Percentiles rank a stretch among this genome's conserved stretches.
Conservation (phyloP, 2,113 vertebrate species). For the Paradoxurus hermaphroditus region DNA sequence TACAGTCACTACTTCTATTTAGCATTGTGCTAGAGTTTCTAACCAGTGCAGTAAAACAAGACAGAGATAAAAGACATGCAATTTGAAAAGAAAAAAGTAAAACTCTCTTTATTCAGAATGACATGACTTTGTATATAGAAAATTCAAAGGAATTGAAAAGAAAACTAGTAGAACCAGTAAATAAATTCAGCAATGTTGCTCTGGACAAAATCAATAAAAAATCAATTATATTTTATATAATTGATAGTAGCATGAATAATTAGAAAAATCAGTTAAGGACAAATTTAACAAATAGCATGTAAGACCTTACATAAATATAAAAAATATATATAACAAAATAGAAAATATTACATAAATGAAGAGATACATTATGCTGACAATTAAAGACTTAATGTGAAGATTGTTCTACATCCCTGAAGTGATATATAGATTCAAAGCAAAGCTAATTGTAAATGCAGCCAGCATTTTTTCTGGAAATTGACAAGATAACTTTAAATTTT, state of each 20-base stretch:
- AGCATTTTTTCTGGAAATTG: not conserved
- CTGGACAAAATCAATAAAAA: not conserved
- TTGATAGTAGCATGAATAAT: not conserved
- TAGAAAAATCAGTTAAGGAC: not conserved
- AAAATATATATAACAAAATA: not conserved
- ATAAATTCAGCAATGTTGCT: not conserved
- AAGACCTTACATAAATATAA: not conserved
- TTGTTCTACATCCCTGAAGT: not conserved
- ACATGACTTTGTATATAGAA: not conserved
- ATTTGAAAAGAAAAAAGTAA: not conserved
- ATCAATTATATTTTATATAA: not conserved
- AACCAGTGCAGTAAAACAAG: not conserved
- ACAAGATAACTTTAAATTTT: not conserved
- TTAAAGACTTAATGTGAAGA: not conserved
- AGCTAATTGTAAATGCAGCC: not conserved
- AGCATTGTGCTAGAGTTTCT: not conserved
- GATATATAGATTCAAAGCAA: not conserved
- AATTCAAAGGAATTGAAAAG: not conserved
- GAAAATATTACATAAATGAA: not conserved
- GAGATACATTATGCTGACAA: not conserved
- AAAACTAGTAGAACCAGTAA: not conserved
- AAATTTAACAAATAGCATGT: not conserved
- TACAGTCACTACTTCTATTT: not conserved
- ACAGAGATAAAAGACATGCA: not conserved
- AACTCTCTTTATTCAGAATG: constrained; percentile 2